Base-by-base conservation (phyloP, 1,140 invertebrate species). In the Akabosia matsudoensis region DNA sequence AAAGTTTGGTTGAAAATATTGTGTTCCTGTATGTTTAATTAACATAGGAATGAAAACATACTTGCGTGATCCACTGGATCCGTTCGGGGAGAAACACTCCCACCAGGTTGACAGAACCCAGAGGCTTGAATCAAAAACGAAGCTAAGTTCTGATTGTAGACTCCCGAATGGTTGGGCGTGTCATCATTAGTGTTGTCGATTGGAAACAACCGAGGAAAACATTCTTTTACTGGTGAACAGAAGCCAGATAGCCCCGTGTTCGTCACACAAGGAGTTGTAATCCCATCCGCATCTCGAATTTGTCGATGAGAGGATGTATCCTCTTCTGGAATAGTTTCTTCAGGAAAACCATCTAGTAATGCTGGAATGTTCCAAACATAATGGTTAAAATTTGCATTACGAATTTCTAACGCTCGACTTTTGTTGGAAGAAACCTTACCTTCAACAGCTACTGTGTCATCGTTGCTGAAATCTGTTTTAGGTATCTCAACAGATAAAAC, bases 111-210 rank as follows among this genome's bases (percentile, higher is more conserved):
- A 22, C 70, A 72, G 45, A 72, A 72, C 4, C 33, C 70, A 4
- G 30, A 72, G n/a, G 33, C 10, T 72, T 72, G 33, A 16, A 72
- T 24, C 31, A 34, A 28, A n/a, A 70, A 30, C 33, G 26, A 14
- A 16, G 28, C 61, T 30, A 67, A 31, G n/a, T 30, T 31, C 22
- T 67, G 61, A 67, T 67, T 67, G 61, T 67, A 67, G n/a, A 67
- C 61, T 67, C 61, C 61, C 13, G 26, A 30, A 10, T 67, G 24
- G 13, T n/a, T n/a, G 3, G 61, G 61, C 3, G 61, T 67, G n/a
- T 67, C 61, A 67, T 67, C 28, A 22, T 56, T 22, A 24, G 13
- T 56, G 24, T 3, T 22, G 10, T 56, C 24, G 13, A 67, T 30
- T 13, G 61, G 61, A n/a, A 67, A 67, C 28, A 67, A 22, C 3